Evolutionary conservation across 2,888 invertebrate species (phyloP).

Genomic region (Ceriagrion tenellum): DNA sequence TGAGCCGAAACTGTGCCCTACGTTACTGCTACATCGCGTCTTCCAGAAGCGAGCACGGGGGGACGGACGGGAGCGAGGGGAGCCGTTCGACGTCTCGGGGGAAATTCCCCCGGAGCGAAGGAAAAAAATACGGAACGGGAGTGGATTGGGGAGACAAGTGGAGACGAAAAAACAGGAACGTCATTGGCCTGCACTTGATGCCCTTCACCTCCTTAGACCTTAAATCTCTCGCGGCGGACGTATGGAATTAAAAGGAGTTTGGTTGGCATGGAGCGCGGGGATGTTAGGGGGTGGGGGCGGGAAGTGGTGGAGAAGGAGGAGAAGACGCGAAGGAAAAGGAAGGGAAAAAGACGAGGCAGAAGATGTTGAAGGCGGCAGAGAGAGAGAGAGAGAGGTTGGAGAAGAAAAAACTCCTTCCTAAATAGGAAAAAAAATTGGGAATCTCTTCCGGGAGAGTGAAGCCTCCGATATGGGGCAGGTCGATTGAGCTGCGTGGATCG

Average conservation of each 20-base stretch:
- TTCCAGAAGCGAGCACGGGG: neutral
- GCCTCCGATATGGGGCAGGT: neutral
- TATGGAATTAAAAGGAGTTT: neutral
- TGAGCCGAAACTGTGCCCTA: neutral
- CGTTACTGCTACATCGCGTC: neutral
- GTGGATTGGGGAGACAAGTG: neutral
- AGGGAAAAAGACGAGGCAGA: neutral
- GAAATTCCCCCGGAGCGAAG: neutral
- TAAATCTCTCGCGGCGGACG: conserved; percentile 47
- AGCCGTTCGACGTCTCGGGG: neutral
- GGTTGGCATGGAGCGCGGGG: neutral
- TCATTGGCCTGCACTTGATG: conserved; percentile 50
- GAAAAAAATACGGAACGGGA: neutral
- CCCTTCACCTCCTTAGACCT: conserved; percentile 36
- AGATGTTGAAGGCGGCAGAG: neutral
- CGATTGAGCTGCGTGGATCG: neutral
- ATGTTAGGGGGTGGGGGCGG: too few relatives aligned
- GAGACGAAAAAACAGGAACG: neutral
- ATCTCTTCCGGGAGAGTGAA: neutral
- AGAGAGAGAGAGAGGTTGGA: neutral
- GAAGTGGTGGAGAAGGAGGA: too few relatives aligned
- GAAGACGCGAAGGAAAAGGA: neutral
- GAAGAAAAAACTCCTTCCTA: conserved; percentile 28
- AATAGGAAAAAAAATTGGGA: conserved; percentile 48
- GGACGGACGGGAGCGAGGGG: neutral